phyloP scores from a whole-genome alignment of 2,113 vertebrate species.

The Hassar affinis region DNA sequence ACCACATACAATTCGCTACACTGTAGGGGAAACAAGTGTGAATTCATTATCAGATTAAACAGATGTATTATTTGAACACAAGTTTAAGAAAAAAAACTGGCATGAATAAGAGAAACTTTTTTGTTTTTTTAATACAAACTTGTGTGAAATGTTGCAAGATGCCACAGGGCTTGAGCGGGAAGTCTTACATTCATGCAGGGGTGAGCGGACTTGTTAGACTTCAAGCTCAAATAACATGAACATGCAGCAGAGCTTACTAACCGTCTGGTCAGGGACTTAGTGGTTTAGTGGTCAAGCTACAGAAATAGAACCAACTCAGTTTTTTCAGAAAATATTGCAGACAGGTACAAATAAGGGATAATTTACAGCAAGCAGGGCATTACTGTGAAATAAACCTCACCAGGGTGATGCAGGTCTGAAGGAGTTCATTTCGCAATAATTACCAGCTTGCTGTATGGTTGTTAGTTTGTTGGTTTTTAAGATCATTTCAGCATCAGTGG shows the following conservation, averaged over 20 bases:
- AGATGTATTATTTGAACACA: background rate
- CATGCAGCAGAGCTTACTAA: background rate
- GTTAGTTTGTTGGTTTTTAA: no score
- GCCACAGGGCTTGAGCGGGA: background rate
- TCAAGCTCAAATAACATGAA: constrained; percentile 12
- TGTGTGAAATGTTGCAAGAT: background rate
- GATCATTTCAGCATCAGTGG: no score
- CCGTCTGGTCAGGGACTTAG: background rate
- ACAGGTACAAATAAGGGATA: background rate
- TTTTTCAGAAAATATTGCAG: background rate
- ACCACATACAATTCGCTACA: background rate
- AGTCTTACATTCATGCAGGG: background rate
- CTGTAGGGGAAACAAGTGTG: background rate
- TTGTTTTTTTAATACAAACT: background rate
- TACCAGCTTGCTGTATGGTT: no score
- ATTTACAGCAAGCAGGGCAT: background rate
- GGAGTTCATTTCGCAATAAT: no score
- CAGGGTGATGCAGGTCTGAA: no score
- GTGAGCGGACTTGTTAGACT: background rate
- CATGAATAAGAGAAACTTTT: background rate
- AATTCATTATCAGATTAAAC: background rate
- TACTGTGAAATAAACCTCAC: no score
- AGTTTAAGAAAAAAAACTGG: background rate
- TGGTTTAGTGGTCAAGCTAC: background rate
- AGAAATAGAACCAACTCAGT: background rate